phyloP scores from a whole-genome alignment of 2,888 invertebrate genomes.

The Philopedon plagiatum region DNA sequence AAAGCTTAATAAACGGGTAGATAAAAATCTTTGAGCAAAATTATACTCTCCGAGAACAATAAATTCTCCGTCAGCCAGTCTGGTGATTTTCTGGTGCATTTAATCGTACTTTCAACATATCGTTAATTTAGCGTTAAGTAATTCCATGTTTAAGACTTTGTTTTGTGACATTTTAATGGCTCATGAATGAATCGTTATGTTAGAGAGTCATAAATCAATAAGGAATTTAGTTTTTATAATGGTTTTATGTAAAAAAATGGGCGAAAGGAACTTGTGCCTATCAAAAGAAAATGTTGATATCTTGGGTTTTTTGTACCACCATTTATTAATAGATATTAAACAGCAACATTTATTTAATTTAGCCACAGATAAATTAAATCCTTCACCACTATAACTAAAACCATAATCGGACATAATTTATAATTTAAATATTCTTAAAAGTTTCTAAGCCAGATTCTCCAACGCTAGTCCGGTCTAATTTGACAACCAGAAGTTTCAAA shows the following conservation, averaged over 20 bases:
- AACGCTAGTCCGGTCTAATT: no score
- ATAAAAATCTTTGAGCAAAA: constrained; percentile 19
- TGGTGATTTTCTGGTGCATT: constrained; percentile 21
- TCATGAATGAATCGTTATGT: not conserved
- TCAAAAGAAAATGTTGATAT: no score
- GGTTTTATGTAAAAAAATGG: not conserved
- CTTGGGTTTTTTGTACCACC: no score
- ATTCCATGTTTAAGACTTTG: constrained; percentile 16
- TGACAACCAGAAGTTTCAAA: no score
- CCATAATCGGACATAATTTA: no score
- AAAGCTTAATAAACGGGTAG: constrained; percentile 17
- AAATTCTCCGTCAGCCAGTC: constrained; percentile 11
- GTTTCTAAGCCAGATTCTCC: no score
- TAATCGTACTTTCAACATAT: constrained; percentile 22
- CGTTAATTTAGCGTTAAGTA: constrained; percentile 25
- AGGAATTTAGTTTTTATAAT: not conserved
- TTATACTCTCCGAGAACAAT: constrained; percentile 14
- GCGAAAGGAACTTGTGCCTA: no score
- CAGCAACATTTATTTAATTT: no score
- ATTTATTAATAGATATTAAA: no score
- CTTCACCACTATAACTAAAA: no score
- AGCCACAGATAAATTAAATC: no score
- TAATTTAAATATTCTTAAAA: no score
- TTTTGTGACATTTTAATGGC: constrained; percentile 15
- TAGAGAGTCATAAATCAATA: not conserved